A percentile compares a stretch with the other conserved stretches of the same genome.
These are phyloP conservation scores for Eupeodes corollae DNA, from an alignment of 1,140 invertebrate genomes.

Conservation along the genomic window DNA sequence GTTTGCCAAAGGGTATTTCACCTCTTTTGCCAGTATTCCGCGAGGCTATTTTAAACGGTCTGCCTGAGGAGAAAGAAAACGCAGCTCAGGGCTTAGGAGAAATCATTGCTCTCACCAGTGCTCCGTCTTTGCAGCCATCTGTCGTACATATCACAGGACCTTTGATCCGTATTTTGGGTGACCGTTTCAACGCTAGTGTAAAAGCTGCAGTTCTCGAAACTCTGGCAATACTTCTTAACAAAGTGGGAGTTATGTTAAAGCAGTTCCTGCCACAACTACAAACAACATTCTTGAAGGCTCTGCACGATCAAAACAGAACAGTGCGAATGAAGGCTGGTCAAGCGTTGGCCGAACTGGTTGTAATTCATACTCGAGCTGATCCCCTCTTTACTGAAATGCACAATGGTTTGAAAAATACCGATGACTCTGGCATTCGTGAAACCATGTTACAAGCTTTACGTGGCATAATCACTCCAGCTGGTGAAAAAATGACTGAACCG, in stretches of 20 bases:
- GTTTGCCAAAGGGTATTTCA: conserved; percentile 86
- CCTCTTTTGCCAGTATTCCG: conserved; percentile 90
- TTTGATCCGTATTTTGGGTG: conserved; percentile 91
- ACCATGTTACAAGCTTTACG: conserved; percentile 85
- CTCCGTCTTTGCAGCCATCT: conserved; percentile 80
- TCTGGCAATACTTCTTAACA: conserved; percentile 78
- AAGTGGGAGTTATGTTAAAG: conserved; percentile 86
- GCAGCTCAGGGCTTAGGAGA: conserved; percentile 90
- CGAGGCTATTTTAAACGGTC: conserved; percentile 89
- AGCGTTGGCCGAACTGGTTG: conserved; percentile 77
- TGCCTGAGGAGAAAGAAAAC: conserved; percentile 88
- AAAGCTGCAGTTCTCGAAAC: conserved; percentile 95
- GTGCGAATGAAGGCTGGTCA: conserved; percentile 82
- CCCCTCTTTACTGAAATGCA: conserved; percentile 85
- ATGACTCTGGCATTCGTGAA: conserved; percentile 76
- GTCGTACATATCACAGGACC: conserved; percentile 96
- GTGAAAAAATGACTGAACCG: conserved; percentile 77
- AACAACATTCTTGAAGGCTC: conserved; percentile 91
- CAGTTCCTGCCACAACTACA: conserved; percentile 97
- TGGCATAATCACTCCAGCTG: conserved; percentile 67
- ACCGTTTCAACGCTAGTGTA: conserved; percentile 84
- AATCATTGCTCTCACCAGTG: conserved; percentile 76
- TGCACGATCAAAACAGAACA: conserved; percentile 76
- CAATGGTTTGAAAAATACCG: conserved; percentile 68
- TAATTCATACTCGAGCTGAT: conserved; percentile 80